Evolutionary conservation across 2,797 vertebrate genomes (phyloP).

Genomic region (Aphelocoma californica): DNA sequence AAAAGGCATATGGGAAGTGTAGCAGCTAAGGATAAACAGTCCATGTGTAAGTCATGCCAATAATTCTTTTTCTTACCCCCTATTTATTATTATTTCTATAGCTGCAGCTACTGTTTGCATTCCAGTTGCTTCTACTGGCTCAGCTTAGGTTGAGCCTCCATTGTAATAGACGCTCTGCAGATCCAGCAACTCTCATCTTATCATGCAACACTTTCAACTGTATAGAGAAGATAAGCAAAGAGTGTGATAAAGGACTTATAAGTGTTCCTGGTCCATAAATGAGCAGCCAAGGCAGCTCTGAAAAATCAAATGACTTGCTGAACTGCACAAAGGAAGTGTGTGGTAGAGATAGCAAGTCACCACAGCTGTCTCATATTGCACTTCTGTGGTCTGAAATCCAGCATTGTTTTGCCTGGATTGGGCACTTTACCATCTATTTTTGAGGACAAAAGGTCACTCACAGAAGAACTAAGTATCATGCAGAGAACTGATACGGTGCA

Average conservation of each 20-base stretch:
- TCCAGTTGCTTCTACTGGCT: neutral
- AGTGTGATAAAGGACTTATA: neutral
- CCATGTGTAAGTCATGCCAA: neutral
- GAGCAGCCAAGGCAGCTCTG: neutral
- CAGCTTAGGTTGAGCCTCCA: neutral
- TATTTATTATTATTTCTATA: neutral
- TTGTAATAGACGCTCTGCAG: neutral
- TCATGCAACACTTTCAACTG: neutral
- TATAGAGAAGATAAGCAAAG: neutral
- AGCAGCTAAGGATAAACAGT: neutral
- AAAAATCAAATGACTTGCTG: neutral
- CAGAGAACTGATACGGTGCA: neutral
- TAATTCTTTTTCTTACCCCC: neutral
- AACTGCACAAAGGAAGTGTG: neutral
- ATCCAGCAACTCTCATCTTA: neutral
- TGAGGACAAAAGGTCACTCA: conserved; percentile 15
- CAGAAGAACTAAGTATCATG: neutral
- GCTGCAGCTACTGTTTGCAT: neutral
- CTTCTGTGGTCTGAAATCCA: neutral
- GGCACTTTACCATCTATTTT: neutral
- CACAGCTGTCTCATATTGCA: neutral
- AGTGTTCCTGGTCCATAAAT: neutral
- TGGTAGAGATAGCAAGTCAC: neutral
- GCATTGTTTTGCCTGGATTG: neutral
- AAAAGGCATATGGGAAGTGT: neutral